Percentiles rank a stretch among this genome's conserved stretches.
Conservation (phyloP, 2,797 vertebrate species). For the Pipistrellus kuhlii region DNA sequence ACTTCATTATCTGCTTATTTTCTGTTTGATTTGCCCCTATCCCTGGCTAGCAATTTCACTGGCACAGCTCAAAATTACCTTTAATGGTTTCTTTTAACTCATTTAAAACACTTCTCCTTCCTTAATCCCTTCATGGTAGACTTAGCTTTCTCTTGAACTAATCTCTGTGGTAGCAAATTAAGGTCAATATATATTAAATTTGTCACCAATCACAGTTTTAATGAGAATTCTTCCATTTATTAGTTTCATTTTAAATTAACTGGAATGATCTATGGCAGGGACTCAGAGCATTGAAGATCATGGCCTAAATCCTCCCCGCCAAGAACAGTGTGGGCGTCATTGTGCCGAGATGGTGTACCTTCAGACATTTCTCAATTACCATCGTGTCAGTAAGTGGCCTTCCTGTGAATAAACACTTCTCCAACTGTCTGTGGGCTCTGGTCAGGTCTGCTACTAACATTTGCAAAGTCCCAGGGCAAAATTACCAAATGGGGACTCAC, state of each 20-base stretch:
- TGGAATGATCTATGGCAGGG: conserved; percentile 72
- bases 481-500: background rate
- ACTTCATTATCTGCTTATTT: conserved; percentile 78
- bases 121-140: conserved; percentile 68
- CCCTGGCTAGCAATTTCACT: conserved; percentile 66
- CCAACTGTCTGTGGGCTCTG: background rate
- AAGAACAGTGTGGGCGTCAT: background rate
- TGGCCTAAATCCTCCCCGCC: conserved; percentile 44
- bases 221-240: conserved; percentile 78
- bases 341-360: rapidly evolving
- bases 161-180: conserved; percentile 80
- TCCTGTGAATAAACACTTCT: background rate
- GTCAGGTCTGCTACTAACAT: background rate
- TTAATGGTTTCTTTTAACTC: conserved; percentile 76
- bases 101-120: conserved; percentile 70
- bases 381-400: background rate
- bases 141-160: conserved; percentile 77
- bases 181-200: conserved; percentile 81
- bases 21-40: conserved; percentile 76
- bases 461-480: background rate
- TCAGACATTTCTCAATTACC: background rate
- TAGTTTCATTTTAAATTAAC: conserved; percentile 82
- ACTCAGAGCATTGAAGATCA: conserved; percentile 19
- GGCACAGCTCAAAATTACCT: conserved; percentile 73
- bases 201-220: conserved; percentile 77